These are phyloP conservation scores for Gymnocephalus cernua DNA, from an alignment of 2,113 vertebrate species.

Conservation along the genomic window DNA sequence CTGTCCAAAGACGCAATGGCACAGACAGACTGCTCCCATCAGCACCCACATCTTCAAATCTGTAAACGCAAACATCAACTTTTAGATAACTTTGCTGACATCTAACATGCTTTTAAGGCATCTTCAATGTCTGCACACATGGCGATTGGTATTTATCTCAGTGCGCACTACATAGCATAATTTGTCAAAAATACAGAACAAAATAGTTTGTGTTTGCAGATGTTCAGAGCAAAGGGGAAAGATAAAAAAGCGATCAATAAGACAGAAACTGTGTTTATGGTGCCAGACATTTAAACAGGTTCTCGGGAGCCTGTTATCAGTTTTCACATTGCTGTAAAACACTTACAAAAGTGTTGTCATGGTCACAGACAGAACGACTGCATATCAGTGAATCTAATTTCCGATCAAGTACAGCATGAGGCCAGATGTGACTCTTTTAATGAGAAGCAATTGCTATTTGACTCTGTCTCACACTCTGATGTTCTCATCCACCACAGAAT, in stretches of 20 bases:
- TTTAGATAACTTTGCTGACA: not conserved
- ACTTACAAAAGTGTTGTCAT: constrained; percentile 4
- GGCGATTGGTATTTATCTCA: not conserved
- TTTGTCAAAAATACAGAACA: not conserved
- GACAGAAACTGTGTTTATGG: not conserved
- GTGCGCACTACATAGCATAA: not conserved
- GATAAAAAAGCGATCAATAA: not conserved
- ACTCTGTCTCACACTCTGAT: constrained; percentile 3
- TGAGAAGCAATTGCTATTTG: constrained; percentile 33
- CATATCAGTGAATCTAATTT: constrained; percentile 17
- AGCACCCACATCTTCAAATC: constrained; percentile 90
- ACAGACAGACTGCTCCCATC: constrained; percentile 89
- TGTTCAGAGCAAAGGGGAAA: not conserved
- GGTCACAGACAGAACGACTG: constrained; percentile 14
- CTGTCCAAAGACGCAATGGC: constrained; percentile 89
- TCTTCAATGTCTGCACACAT: not conserved
- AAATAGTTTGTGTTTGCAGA: not conserved
- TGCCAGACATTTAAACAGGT: not conserved
- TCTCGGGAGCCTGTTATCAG: not conserved
- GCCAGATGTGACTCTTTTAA: constrained; percentile 56
- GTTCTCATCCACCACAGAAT: constrained; percentile 49
- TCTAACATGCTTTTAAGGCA: not conserved
- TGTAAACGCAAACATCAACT: constrained; percentile 69
- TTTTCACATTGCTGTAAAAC: constrained; percentile 18
- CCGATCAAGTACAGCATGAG: constrained; percentile 11